These are phyloP conservation scores for Diorhabda carinulata DNA, from an alignment of 1,140 invertebrate species.

Conservation along the genomic window DNA sequence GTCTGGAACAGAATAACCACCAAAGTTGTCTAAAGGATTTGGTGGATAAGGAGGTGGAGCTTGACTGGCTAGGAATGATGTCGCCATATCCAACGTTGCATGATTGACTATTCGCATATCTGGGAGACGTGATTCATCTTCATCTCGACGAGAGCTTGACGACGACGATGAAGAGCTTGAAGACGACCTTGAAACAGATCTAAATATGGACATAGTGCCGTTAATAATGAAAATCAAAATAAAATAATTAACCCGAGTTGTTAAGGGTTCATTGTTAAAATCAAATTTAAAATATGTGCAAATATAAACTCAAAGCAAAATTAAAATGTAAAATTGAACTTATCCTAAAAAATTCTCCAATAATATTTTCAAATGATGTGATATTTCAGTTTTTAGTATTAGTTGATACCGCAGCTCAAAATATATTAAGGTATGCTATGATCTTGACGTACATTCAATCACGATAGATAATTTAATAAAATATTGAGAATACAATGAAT, in stretches of 20 bases:
- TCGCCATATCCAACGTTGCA: conserved; percentile 48
- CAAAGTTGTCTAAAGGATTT: conserved; percentile 48
- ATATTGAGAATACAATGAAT: too few relatives aligned
- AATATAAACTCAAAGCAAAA: too few relatives aligned
- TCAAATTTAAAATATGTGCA: too few relatives aligned
- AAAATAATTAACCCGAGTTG: not conserved
- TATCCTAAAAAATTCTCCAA: too few relatives aligned
- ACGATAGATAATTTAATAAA: too few relatives aligned
- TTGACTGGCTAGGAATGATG: conserved; percentile 49
- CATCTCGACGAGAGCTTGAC: conserved; percentile 50
- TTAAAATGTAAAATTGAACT: too few relatives aligned
- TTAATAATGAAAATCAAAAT: not conserved
- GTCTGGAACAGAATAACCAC: conserved; percentile 47
- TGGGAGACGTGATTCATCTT: conserved; percentile 43
- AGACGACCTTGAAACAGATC: conserved; percentile 48
- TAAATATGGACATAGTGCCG: not conserved
- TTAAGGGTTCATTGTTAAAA: too few relatives aligned
- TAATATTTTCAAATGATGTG: too few relatives aligned
- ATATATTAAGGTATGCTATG: too few relatives aligned
- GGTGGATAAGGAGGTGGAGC: conserved; percentile 47
- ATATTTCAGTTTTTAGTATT: too few relatives aligned
- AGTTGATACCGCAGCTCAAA: too few relatives aligned
- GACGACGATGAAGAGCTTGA: conserved; percentile 64
- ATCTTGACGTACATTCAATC: too few relatives aligned
- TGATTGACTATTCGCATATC: conserved; percentile 47